A percentile compares a stretch with the other conserved stretches of the same genome.
These are phyloP conservation scores for Callocephalon fimbriatum DNA, from an alignment of 2,113 vertebrate species.

Conservation along the genomic window DNA sequence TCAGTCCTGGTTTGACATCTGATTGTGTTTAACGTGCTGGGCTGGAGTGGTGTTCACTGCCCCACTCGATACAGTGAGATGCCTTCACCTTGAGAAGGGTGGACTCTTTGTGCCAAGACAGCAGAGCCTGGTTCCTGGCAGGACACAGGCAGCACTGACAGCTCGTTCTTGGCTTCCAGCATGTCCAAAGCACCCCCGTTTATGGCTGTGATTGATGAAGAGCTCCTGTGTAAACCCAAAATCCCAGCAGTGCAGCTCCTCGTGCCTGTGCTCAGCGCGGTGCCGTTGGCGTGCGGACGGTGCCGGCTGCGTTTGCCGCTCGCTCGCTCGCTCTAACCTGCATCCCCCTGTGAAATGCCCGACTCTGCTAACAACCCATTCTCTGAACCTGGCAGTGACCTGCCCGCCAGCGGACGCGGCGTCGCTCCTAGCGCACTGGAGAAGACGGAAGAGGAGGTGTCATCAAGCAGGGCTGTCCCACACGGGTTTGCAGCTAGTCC, in stretches of 20 bases:
- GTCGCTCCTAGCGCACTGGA: not conserved
- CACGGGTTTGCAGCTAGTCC: conserved; percentile 38
- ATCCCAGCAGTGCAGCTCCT: not conserved
- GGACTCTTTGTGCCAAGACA: fast-evolving
- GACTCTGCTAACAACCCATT: conserved; percentile 50
- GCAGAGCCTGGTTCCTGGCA: not conserved
- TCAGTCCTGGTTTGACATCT: not conserved
- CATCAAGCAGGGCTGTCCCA: not conserved
- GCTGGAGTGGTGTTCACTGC: not conserved
- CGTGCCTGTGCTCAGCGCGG: not conserved
- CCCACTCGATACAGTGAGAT: not conserved
- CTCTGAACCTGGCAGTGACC: conserved; percentile 56
- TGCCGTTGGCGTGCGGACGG: not conserved
- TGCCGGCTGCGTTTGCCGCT: not conserved
- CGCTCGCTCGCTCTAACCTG: not conserved
- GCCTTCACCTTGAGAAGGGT: fast-evolving
- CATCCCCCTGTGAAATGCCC: conserved; percentile 41
- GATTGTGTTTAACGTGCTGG: not conserved
- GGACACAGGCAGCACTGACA: not conserved
- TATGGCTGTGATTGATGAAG: fast-evolving
- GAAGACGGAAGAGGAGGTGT: conserved; percentile 35
- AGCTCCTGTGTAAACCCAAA: not conserved
- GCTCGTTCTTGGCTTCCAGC: not conserved
- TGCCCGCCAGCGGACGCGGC: not conserved
- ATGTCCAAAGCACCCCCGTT: fast-evolving